A percentile compares a stretch with the other conserved stretches of the same genome.
phyloP scores from a whole-genome alignment of 2,888 invertebrate genomes.

The Cylindroiulus punctatus region DNA sequence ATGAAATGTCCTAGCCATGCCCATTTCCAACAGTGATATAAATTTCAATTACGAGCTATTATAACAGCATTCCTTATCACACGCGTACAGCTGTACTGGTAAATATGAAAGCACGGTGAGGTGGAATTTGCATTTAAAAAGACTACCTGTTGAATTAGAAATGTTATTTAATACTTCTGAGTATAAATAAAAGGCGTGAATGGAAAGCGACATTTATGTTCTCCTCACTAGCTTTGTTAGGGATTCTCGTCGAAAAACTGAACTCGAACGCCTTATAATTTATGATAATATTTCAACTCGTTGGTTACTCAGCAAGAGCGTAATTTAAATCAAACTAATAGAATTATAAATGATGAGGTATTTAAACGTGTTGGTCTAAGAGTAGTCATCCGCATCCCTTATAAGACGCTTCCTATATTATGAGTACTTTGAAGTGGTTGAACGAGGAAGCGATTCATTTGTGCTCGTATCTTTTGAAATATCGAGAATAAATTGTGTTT shows the following conservation, averaged over 20 bases:
- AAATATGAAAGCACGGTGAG: background rate
- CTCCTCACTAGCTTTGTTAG: background rate
- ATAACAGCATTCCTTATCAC: slow-evolving; percentile 9
- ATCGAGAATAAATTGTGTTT: slow-evolving; percentile 10
- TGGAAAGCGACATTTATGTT: background rate
- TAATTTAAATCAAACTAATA: background rate
- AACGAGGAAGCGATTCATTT: slow-evolving; percentile 5
- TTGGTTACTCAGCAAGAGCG: background rate
- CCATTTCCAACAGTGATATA: background rate
- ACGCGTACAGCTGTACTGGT: background rate
- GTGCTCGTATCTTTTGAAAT: background rate
- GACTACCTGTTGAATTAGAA: background rate
- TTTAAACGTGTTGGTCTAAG: background rate
- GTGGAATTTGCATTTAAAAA: background rate
- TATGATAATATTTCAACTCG: background rate
- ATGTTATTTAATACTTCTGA: background rate
- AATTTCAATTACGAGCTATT: background rate
- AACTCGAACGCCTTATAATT: background rate
- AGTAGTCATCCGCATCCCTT: background rate
- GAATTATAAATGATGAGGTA: background rate
- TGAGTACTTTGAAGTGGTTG: background rate
- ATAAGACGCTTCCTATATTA: background rate
- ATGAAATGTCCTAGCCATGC: background rate
- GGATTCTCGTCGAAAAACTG: background rate
- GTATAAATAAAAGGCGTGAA: background rate